Percentiles rank a stretch among this genome's conserved stretches.
Evolutionary conservation across 2,113 vertebrate species (phyloP).

Genomic region (Holacanthus passer): DNA sequence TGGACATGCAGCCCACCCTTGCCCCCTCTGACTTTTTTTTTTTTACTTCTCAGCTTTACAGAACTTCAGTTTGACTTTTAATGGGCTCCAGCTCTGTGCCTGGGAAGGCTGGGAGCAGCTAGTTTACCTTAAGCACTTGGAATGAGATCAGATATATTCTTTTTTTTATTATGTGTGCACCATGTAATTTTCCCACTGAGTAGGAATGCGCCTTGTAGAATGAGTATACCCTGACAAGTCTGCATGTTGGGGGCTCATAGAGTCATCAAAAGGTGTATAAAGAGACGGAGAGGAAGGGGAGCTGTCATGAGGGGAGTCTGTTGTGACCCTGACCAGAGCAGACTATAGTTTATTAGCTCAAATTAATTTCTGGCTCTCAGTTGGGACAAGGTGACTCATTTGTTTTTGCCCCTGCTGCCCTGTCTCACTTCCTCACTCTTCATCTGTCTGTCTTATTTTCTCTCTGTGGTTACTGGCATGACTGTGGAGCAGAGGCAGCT

Average conservation of each 20-base stretch:
- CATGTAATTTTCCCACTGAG: conserved; percentile 78
- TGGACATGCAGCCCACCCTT: conserved; percentile 44
- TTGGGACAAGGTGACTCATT: conserved; percentile 66
- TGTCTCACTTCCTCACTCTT: conserved; percentile 44
- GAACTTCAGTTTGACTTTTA: conserved; percentile 67
- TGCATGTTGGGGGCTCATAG: conserved; percentile 29
- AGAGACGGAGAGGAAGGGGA: conserved; percentile 24
- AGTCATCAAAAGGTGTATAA: conserved; percentile 46
- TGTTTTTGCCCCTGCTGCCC: conserved; percentile 50
- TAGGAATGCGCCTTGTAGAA: conserved; percentile 73
- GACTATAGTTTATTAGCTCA: conserved; percentile 62
- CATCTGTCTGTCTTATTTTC: conserved; percentile 13
- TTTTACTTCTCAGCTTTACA: conserved; percentile 52
- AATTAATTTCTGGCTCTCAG: conserved; percentile 58
- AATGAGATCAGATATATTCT: conserved; percentile 73
- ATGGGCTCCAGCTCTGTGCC: conserved; percentile 66
- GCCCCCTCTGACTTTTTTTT: conserved; percentile 20
- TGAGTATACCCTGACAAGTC: conserved; percentile 54
- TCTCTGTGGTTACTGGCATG: conserved; percentile 20
- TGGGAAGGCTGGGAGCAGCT: conserved; percentile 60
- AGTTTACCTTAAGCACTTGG: conserved; percentile 78
- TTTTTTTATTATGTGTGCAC: conserved; percentile 64
- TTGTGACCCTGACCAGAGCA: conserved; percentile 33
- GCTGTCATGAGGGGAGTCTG: conserved; percentile 29
- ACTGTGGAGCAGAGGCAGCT: conserved; percentile 14